Base-by-base conservation (phyloP, 2,113 vertebrate species). In the Bagarius yarrelli region DNA sequence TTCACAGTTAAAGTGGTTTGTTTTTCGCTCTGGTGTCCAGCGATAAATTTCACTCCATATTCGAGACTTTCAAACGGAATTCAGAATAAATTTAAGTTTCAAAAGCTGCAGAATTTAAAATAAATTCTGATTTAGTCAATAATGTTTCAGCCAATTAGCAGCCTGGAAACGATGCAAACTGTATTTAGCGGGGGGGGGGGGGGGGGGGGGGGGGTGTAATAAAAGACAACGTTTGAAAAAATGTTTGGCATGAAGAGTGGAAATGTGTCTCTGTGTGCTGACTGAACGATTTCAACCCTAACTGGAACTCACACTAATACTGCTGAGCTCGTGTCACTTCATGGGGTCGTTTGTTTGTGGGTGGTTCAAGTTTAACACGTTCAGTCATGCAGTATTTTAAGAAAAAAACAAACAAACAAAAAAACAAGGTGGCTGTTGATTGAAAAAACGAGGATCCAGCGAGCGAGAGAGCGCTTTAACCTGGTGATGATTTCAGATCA, bases 151-250 rank as follows among this genome's bases (percentile, higher is more conserved):
- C 34, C 34, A 36, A 40, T 40, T 18, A 47, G 36, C 66, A 70
- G n/a, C n/a, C 67, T 9, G 67, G 23, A 70, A 52, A 27, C 9
- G n/a, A 52, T 19, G 44, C 1, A 15, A 27, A 18, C 36, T 4
- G 36, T 3, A 40, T 40, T 40, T 4, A 40, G 8, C 3, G 3
- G 8, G 8, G 8, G 8, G 3, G 8, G 8, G 8, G 3, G 8
- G 8, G 8, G 3, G 8, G 8, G 8, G 3, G 8, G 8, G 8
- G 3, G n/a, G n/a, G n/a, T n/a, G n/a, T n/a, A n/a, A n/a, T n/a
- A n/a, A n/a, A n/a, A n/a, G n/a, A n/a, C n/a, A n/a, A n/a, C n/a
- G n/a, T n/a, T n/a, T n/a, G n/a, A n/a, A 40, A 40, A 40, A 40
- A 40, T 40, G 8, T 3, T 40, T 40, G 3, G 8, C n/a, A 25